phyloP scores from a whole-genome alignment of 2,888 invertebrate species.

The Coleophora flavipennella region DNA sequence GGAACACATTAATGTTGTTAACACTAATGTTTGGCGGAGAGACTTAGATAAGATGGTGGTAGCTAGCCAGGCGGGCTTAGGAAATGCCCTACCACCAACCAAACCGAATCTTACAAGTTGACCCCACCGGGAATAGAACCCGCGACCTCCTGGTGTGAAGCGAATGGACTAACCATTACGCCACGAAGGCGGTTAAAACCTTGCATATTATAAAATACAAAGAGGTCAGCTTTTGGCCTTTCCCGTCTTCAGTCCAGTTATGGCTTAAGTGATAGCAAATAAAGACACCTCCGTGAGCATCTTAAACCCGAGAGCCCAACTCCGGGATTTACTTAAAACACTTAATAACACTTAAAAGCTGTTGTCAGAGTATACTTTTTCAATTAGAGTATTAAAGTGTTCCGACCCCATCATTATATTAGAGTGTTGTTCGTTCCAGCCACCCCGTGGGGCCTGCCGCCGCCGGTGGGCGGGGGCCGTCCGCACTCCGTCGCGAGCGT shows the following conservation, averaged over 20 bases:
- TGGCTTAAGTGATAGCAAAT: not conserved
- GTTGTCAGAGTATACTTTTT: slow-evolving; percentile 65
- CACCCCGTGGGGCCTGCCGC: slow-evolving; percentile 52
- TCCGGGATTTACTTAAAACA: slow-evolving; percentile 14
- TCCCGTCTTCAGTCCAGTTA: not conserved
- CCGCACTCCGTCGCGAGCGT: slow-evolving; percentile 49
- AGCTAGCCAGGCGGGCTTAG: no score
- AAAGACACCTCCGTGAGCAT: not conserved
- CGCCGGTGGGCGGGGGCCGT: slow-evolving; percentile 21
- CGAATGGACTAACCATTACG: no score
- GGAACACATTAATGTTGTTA: no score
- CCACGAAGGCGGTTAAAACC: no score
- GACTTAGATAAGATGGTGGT: no score
- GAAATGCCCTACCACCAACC: no score
- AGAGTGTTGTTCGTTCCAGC: slow-evolving; percentile 63
- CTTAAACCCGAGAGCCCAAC: slow-evolving; percentile 3
- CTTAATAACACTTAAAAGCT: slow-evolving; percentile 61
- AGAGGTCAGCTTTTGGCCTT: slow-evolving; percentile 17
- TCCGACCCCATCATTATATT: slow-evolving; percentile 71
- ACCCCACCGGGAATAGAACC: no score
- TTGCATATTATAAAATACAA: no score
- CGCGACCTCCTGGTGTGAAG: no score
- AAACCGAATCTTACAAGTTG: no score
- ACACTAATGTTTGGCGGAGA: no score
- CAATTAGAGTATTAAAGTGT: slow-evolving; percentile 72